These are phyloP conservation scores for Prunella strophiata DNA, from an alignment of 2,797 vertebrate genomes.

Conservation along the genomic window DNA sequence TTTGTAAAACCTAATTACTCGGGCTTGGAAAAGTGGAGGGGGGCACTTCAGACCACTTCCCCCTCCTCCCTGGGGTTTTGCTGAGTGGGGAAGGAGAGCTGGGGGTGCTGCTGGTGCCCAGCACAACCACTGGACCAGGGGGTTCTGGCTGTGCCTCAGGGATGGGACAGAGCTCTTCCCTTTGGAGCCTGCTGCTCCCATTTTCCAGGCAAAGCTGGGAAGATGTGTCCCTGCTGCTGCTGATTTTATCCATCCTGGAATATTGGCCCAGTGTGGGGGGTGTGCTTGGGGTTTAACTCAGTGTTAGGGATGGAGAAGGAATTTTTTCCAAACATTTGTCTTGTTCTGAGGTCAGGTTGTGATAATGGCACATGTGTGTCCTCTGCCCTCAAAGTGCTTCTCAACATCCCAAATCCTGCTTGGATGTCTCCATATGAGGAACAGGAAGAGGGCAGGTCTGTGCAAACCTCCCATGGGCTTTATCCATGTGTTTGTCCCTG, in stretches of 20 bases:
- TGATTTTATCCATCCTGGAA: background rate
- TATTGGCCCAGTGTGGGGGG: rapidly evolving
- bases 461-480: background rate
- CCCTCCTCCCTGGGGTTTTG: background rate
- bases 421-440: rapidly evolving
- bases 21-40: background rate
- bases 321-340: background rate
- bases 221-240: rapidly evolving
- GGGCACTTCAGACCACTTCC: background rate
- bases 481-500: background rate
- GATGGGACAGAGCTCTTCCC: background rate
- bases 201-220: background rate
- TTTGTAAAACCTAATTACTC: background rate
- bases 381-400: background rate
- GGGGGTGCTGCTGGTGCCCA: background rate
- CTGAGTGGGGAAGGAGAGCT: background rate
- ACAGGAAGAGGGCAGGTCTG: background rate
- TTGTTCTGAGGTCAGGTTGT: background rate
- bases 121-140: background rate
- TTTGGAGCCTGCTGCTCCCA: background rate
- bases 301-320: background rate
- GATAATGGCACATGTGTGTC: background rate
- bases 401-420: background rate
- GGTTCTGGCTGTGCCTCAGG: background rate
- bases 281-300: background rate